phyloP scores from a whole-genome alignment of 1,140 invertebrate species.

The Drosophila melanogaster region DNA sequence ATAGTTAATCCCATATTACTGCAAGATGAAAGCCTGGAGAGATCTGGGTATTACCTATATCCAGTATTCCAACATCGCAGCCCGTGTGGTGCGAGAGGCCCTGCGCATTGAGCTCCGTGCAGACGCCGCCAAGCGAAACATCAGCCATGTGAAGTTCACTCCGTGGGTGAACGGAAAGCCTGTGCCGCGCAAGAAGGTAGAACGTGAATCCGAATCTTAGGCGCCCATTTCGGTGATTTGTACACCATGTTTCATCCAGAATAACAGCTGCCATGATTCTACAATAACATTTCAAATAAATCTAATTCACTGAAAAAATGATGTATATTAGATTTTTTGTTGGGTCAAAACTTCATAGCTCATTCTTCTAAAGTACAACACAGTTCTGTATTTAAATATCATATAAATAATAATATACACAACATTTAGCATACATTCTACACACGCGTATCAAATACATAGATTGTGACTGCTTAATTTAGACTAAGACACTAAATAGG shows the following conservation, averaged over 20 bases:
- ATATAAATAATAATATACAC: conserved; percentile 61
- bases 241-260: not conserved
- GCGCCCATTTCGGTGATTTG: not conserved
- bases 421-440: conserved; percentile 32
- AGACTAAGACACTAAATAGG: conserved; percentile 50
- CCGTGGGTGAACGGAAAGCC: conserved; percentile 4
- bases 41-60: conserved; percentile 8
- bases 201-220: not conserved
- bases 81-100: conserved; percentile 1
- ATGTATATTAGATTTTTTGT: too few species aligned
- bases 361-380: conserved; percentile 38
- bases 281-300: not conserved
- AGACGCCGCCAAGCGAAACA: not conserved
- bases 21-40: conserved; percentile 1
- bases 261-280: too few species aligned
- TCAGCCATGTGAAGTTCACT: conserved; percentile 4
- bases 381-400: conserved; percentile 64
- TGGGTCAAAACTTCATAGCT: not conserved
- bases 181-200: not conserved
- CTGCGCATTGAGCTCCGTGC: not conserved
- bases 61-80: conserved; percentile 7
- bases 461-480: conserved; percentile 58
- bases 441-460: conserved; percentile 18
- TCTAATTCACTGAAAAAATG: not conserved
- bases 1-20: too few species aligned